Evolutionary conservation across 2,888 invertebrate genomes (phyloP).

Genomic region (Prosopocoilus inquinatus): DNA sequence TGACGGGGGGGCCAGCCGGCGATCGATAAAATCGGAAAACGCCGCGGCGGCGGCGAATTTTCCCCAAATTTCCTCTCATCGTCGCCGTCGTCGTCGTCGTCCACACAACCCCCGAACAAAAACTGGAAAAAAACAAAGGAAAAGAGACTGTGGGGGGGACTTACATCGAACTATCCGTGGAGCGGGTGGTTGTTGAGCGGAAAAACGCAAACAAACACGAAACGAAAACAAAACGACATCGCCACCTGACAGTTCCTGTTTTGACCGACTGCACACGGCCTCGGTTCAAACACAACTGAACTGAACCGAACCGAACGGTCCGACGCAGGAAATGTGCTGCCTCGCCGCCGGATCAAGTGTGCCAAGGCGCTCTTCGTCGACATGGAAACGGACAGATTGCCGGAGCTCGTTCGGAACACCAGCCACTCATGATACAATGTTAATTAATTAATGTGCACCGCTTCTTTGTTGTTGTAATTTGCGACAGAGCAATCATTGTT

Average conservation of each 20-base stretch:
- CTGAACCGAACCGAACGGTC: slow-evolving; percentile 35
- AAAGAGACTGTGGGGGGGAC: background rate
- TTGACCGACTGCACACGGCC: slow-evolving; percentile 44
- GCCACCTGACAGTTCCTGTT: slow-evolving; percentile 17
- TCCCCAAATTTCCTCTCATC: background rate
- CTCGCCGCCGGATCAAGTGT: background rate
- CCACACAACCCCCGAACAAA: too few relatives aligned
- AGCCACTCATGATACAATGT: too few relatives aligned
- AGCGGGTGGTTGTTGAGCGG: background rate
- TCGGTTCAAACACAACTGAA: slow-evolving; percentile 43
- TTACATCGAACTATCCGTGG: slow-evolving; percentile 1
- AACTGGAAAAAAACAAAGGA: too few relatives aligned
- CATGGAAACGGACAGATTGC: slow-evolving; percentile 1
- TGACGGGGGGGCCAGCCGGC: background rate
- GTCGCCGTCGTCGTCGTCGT: too few relatives aligned
- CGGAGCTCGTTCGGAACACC: too few relatives aligned
- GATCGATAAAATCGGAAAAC: background rate
- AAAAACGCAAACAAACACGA: background rate
- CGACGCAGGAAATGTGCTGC: background rate
- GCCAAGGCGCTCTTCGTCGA: background rate
- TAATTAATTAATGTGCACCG: too few relatives aligned
- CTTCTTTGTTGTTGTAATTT: too few relatives aligned
- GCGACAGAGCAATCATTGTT: too few relatives aligned
- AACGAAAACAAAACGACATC: slow-evolving; percentile 4
- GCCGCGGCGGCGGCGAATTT: background rate